Evolutionary conservation across 2,888 invertebrate genomes (phyloP).

Genomic region (Lumbricus terrestris): DNA sequence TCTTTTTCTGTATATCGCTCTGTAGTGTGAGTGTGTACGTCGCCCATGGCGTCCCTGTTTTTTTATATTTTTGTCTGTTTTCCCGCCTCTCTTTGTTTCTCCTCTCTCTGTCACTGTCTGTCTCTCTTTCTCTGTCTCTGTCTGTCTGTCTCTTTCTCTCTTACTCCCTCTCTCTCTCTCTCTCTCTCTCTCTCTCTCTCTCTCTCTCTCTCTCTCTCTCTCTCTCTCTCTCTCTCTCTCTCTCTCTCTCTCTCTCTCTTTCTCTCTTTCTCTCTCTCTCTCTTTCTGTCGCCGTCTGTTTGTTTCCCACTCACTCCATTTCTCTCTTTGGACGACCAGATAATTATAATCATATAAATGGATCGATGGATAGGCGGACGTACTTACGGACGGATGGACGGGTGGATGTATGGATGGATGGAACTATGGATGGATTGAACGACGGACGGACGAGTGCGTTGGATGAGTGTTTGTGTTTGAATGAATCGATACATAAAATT

Average conservation of each 20-base stretch:
- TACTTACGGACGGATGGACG: neutral
- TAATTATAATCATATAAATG: too few species aligned
- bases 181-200: neutral
- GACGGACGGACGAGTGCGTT: too few species aligned
- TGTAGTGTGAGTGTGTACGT: neutral
- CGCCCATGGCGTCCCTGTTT: neutral
- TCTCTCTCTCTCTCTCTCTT: conserved; percentile 25
- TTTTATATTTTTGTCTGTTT: neutral
- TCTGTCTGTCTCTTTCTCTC: neutral
- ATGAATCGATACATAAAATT: too few species aligned
- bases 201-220: conserved; percentile 16
- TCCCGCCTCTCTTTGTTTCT: too few species aligned
- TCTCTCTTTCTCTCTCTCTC: conserved; percentile 26
- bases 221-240: conserved; percentile 19
- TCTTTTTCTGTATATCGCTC: neutral
- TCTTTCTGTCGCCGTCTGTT: too few species aligned
- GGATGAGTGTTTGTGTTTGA: too few species aligned
- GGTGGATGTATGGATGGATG: too few species aligned
- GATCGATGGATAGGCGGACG: neutral
- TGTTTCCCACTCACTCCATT: too few species aligned
- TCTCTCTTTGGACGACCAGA: too few species aligned
- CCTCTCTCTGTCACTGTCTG: neutral
- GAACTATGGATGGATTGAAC: too few species aligned
- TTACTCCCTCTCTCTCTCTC: neutral
- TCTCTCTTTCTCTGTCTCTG: neutral